Percentiles rank a stretch among this genome's conserved stretches.
Conservation (phyloP, 2,888 invertebrate genomes). For the Mechanitis mazaeus region DNA sequence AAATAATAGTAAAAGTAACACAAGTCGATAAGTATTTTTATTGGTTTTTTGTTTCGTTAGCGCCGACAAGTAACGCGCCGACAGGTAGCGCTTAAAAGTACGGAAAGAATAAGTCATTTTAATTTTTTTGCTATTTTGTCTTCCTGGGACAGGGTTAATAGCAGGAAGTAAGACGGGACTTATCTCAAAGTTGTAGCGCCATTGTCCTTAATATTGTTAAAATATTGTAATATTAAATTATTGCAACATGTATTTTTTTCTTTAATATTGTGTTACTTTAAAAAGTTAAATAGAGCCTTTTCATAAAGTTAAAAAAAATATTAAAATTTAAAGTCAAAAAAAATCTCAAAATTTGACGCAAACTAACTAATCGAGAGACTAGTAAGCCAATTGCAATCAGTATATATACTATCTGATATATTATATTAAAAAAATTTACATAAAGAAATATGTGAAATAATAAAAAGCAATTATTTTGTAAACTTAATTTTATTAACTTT, state of each 20-base stretch:
- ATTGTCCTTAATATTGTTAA: not conserved
- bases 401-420: too few species aligned
- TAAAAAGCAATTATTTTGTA: constrained; percentile 50
- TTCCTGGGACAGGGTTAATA: constrained; percentile 9
- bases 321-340: too few species aligned
- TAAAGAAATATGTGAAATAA: not conserved
- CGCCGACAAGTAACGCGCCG: constrained; percentile 29
- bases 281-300: too few species aligned
- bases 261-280: too few species aligned
- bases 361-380: too few species aligned
- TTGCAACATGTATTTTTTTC: too few species aligned
- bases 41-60: constrained; percentile 23
- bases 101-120: not conserved
- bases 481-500: constrained; percentile 76
- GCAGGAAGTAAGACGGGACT: not conserved
- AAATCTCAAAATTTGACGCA: too few species aligned
- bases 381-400: too few species aligned
- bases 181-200: not conserved
- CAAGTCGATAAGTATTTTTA: constrained; percentile 30
- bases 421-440: too few species aligned
- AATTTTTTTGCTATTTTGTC: constrained; percentile 6
- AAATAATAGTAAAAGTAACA: constrained; percentile 60
- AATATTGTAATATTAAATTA: too few species aligned
- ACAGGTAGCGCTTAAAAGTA: not conserved
- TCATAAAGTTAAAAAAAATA: too few species aligned